A percentile compares a stretch with the other conserved stretches of the same genome.
Conservation (phyloP, 2,113 vertebrate genomes). For the Chelonoidis abingdonii region DNA sequence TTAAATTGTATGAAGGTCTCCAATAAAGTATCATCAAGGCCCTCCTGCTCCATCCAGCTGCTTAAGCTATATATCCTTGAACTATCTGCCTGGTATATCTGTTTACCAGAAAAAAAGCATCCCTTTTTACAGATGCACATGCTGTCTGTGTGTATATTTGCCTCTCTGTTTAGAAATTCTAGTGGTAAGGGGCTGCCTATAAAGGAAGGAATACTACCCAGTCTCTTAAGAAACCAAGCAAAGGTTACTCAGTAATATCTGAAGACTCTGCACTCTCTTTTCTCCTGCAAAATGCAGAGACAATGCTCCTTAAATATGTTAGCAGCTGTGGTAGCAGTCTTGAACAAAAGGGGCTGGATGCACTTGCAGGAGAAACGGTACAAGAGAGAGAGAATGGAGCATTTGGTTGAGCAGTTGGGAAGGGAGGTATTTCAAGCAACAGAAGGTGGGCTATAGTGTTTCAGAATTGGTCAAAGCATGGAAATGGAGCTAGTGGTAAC, state of each 20-base stretch:
- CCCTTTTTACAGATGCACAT: background rate
- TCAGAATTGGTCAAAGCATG: constrained; percentile 3
- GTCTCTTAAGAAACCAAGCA: constrained; percentile 58
- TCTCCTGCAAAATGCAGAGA: constrained; percentile 70
- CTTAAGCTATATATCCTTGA: background rate
- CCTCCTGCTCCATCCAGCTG: constrained; percentile 26
- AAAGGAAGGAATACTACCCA: background rate
- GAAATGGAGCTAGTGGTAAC: background rate
- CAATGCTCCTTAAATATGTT: constrained; percentile 40
- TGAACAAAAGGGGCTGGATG: background rate
- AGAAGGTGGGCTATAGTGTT: background rate
- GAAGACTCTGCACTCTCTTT: constrained; percentile 27
- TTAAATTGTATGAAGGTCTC: background rate
- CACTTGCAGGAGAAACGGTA: constrained; percentile 42
- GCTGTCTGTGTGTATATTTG: background rate
- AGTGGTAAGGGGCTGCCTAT: background rate
- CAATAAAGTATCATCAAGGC: accelerated
- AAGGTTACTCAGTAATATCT: background rate
- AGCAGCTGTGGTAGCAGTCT: constrained; percentile 64
- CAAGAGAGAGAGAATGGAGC: constrained; percentile 9
- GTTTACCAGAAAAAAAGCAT: constrained; percentile 38
- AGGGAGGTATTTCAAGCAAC: constrained; percentile 37
- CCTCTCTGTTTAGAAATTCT: background rate
- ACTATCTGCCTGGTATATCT: background rate
- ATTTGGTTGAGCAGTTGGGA: constrained; percentile 65